Evolutionary conservation across 2,113 vertebrate species (phyloP).

Genomic region (Rhipidura dahli): DNA sequence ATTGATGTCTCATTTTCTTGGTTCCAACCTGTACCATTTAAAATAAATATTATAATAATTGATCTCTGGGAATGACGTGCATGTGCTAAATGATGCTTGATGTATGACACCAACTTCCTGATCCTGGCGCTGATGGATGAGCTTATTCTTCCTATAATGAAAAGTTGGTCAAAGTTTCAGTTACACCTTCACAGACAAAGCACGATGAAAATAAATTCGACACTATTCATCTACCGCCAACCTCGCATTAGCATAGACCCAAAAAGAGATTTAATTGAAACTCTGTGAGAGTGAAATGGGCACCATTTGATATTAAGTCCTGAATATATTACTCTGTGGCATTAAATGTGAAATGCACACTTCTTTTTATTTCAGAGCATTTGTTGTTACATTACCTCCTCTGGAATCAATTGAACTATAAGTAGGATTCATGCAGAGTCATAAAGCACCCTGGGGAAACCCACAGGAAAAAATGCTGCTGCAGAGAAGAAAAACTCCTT

Average conservation of each 20-base stretch:
- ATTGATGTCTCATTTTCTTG: conserved; percentile 64
- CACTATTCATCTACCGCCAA: neutral
- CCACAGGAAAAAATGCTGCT: neutral
- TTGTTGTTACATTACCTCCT: conserved; percentile 24
- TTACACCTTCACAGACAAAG: conserved; percentile 26
- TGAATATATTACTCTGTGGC: neutral
- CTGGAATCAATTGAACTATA: neutral
- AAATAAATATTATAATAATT: conserved; percentile 75
- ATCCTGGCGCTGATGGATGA: conserved; percentile 67
- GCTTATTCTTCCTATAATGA: conserved; percentile 53
- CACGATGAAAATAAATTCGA: neutral
- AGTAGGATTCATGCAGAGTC: neutral
- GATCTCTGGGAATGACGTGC: conserved; percentile 61
- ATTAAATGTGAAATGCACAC: neutral
- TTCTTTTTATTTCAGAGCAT: neutral
- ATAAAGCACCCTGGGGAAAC: neutral
- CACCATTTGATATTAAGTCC: neutral
- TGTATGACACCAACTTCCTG: conserved; percentile 47
- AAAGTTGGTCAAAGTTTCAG: conserved; percentile 65
- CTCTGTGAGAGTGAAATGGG: neutral
- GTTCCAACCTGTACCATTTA: conserved; percentile 31
- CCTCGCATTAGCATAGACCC: neutral
- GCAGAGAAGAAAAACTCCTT: neutral
- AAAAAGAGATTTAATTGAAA: neutral
- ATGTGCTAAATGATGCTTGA: conserved; percentile 47